A percentile compares a stretch with the other conserved stretches of the same genome.
phyloP scores from a whole-genome alignment of 2,113 vertebrate genomes.

The Tylochromis polylepis region DNA sequence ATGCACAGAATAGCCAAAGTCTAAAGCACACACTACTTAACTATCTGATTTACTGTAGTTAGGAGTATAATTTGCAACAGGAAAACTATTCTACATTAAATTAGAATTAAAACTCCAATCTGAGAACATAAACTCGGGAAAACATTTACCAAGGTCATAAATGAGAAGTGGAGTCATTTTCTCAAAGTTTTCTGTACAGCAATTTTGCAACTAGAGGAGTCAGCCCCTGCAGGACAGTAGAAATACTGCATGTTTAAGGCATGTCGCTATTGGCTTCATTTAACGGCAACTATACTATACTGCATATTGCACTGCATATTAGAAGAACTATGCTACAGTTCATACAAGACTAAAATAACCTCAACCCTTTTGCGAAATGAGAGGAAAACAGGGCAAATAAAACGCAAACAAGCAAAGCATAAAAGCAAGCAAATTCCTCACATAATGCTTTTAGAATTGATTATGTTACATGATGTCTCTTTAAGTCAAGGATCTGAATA shows the following conservation, averaged over 20 bases:
- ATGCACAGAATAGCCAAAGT: neutral
- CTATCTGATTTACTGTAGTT: neutral
- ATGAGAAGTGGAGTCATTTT: neutral
- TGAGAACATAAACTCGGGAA: neutral
- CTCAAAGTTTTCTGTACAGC: neutral
- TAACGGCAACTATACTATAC: neutral
- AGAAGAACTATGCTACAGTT: neutral
- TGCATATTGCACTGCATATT: neutral
- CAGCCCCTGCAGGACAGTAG: neutral
- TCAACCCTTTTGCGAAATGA: neutral
- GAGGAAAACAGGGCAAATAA: neutral
- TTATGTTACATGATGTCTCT: neutral
- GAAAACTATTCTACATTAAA: neutral
- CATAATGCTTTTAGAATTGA: neutral
- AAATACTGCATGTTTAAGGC: neutral
- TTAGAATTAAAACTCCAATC: neutral
- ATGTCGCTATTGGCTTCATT: neutral
- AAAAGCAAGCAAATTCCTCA: neutral
- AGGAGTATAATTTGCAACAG: neutral
- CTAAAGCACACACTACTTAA: neutral
- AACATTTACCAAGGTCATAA: neutral
- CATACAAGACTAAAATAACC: neutral
- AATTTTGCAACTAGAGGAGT: neutral
- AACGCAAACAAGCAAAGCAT: neutral
- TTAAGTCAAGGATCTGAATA: neutral